Evolutionary conservation across 2,113 vertebrate genomes (phyloP).

Genomic region (Thunnus thynnus): DNA sequence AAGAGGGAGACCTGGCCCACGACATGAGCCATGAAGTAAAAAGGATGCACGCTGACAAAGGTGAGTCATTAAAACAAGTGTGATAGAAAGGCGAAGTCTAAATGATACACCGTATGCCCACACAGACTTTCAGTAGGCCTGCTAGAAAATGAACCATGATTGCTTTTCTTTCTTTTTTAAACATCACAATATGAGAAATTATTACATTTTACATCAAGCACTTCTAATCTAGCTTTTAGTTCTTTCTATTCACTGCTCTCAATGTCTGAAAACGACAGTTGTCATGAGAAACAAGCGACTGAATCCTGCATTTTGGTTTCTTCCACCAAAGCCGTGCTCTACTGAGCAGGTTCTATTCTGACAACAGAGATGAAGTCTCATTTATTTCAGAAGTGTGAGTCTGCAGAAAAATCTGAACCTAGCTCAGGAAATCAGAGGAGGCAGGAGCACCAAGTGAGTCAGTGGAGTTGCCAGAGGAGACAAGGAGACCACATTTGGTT

Average conservation of each 20-base stretch:
- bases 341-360: background rate
- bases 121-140: too few species aligned
- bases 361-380: background rate
- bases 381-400: background rate
- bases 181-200: too few species aligned
- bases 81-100: background rate
- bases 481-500: background rate
- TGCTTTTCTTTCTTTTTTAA: too few species aligned
- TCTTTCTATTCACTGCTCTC: background rate
- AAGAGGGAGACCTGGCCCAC: conserved; percentile 97
- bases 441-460: background rate
- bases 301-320: background rate
- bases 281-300: background rate
- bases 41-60: conserved; percentile 97
- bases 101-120: too few species aligned
- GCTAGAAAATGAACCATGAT: too few species aligned
- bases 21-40: conserved; percentile 95
- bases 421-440: background rate
- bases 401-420: background rate
- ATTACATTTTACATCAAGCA: background rate
- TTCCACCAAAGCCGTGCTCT: background rate
- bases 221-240: background rate
- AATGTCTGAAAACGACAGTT: conserved; percentile 9
- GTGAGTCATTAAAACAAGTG: conserved; percentile 76
- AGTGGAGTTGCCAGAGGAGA: background rate